Evolutionary conservation across 2,113 vertebrate genomes (phyloP).

Genomic region (Pterocles orientalis): DNA sequence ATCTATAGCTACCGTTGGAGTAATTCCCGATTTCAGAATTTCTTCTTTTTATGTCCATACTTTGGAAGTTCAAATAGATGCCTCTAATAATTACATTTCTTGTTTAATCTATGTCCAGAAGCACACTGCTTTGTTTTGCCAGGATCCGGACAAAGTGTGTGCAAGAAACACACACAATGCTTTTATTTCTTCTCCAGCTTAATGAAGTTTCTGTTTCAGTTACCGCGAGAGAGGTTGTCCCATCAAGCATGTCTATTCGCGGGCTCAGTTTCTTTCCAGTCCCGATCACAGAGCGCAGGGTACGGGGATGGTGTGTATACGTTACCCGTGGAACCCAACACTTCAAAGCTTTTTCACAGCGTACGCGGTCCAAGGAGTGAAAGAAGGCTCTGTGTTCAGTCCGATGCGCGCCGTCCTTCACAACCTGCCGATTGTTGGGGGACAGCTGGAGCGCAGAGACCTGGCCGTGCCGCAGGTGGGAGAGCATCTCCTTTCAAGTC

Average conservation of each 20-base stretch:
- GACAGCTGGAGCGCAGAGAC: conserved; percentile 52
- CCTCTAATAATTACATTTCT: not conserved
- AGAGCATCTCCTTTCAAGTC: conserved; percentile 56
- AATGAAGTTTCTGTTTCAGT: not conserved
- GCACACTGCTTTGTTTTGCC: not conserved
- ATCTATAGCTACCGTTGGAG: rapidly evolving
- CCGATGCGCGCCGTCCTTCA: not conserved
- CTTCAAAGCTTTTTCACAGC: conserved; percentile 20
- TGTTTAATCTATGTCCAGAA: not conserved
- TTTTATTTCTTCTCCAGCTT: not conserved
- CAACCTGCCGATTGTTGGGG: conserved; percentile 41
- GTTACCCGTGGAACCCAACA: not conserved
- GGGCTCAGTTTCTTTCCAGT: not conserved
- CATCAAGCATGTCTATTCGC: not conserved
- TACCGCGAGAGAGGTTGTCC: not conserved
- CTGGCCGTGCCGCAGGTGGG: not conserved
- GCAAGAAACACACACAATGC: not conserved
- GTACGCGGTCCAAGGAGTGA: not conserved
- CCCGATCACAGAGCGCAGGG: not conserved
- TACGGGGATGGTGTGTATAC: not conserved
- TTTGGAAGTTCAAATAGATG: not conserved
- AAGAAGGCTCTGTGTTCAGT: not conserved
- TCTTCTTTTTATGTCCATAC: not conserved
- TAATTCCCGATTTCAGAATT: not conserved
- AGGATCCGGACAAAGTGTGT: not conserved